Conservation (phyloP, 2,888 invertebrate species). For the Yponomeuta evonymella region DNA sequence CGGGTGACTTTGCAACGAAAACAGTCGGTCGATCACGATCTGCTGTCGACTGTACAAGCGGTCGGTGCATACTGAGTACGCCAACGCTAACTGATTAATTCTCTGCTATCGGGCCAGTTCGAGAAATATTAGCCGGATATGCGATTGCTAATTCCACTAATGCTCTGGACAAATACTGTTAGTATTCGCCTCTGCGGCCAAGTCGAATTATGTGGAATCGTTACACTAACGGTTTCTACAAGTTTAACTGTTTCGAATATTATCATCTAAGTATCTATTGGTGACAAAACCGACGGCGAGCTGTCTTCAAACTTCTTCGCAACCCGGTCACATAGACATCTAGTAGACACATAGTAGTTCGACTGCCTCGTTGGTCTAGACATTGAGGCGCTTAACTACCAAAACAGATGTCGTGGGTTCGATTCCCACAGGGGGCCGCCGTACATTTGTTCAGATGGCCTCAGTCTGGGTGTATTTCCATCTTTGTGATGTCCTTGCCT, state of each 20-base stretch:
- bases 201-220: constrained; percentile 23
- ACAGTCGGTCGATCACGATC: too few species aligned
- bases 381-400: too few species aligned
- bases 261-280: not conserved
- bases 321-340: too few species aligned
- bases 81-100: constrained; percentile 64
- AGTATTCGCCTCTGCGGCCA: constrained; percentile 44
- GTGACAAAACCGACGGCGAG: not conserved
- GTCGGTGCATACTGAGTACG: constrained; percentile 13
- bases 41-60: not conserved
- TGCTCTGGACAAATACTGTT: constrained; percentile 68
- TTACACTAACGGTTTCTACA: not conserved
- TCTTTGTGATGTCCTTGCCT: too few species aligned
- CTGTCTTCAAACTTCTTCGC: too few species aligned
- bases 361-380: too few species aligned
- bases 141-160: constrained; percentile 74
- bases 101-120: constrained; percentile 55
- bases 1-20: too few species aligned
- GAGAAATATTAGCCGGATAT: constrained; percentile 67
- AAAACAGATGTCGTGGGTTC: too few species aligned
- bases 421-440: too few species aligned
- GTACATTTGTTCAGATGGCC: too few species aligned
- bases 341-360: too few species aligned
- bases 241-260: not conserved
- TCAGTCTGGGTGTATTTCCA: too few species aligned